Percentiles rank a stretch among this genome's conserved stretches.
Conservation (phyloP, 2,797 vertebrate genomes). For the Saxicola maurus region DNA sequence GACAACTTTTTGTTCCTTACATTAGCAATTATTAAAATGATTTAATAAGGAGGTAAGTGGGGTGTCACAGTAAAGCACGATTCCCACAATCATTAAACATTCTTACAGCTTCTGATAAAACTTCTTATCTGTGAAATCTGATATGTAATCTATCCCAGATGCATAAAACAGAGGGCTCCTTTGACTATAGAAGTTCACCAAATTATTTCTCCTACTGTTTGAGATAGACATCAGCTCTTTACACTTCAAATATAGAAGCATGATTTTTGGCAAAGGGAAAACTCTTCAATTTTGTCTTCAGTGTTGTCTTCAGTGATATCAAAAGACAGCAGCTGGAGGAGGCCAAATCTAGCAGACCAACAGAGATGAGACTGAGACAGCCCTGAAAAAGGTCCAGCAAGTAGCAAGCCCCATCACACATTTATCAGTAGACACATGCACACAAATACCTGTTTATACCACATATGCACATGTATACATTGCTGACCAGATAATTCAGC, state of each 20-base stretch:
- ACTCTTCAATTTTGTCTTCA: background rate
- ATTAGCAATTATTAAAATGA: background rate
- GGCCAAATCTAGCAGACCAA: background rate
- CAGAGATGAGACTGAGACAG: background rate
- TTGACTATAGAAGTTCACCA: background rate
- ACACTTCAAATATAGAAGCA: background rate
- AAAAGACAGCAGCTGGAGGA: background rate
- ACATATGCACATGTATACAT: fast-evolving
- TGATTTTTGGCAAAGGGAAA: background rate
- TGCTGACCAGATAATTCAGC: background rate
- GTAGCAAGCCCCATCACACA: fast-evolving
- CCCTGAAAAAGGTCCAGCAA: background rate
- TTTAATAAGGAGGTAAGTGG: background rate
- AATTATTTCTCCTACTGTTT: background rate
- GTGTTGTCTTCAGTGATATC: background rate
- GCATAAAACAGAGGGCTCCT: background rate
- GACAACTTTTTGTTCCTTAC: background rate
- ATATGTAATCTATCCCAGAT: background rate
- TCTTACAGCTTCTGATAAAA: background rate
- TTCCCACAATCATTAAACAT: background rate
- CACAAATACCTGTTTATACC: background rate
- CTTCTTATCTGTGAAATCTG: background rate
- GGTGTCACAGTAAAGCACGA: background rate
- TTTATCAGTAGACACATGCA: background rate
- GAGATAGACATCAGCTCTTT: background rate